Conservation (phyloP, 2,888 invertebrate genomes). For the Rhingia rostrata region DNA sequence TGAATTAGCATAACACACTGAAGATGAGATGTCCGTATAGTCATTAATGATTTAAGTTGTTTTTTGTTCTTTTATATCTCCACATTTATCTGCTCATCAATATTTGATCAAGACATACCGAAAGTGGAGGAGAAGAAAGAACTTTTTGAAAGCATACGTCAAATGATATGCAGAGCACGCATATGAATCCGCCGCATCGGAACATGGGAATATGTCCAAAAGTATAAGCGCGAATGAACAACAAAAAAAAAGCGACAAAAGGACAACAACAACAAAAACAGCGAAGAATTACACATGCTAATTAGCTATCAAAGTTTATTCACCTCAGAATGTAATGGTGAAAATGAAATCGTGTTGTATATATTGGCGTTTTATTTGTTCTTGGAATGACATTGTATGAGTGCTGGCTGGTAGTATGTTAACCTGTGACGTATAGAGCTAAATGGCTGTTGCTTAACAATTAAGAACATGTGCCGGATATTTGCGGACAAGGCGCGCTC, state of each 20-base stretch:
- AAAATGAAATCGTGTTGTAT: constrained; percentile 31
- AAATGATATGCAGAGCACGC: constrained; percentile 53
- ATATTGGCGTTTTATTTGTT: constrained; percentile 11
- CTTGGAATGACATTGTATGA: constrained; percentile 1
- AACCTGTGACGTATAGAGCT: constrained; percentile 6
- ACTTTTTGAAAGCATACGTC: constrained; percentile 29
- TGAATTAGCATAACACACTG: constrained; percentile 27
- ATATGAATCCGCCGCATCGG: constrained; percentile 13
- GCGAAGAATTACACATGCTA: constrained; percentile 52
- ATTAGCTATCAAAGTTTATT: constrained; percentile 57
- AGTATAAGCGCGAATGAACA: constrained; percentile 11
- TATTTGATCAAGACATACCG: constrained; percentile 29
- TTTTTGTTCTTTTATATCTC: constrained; percentile 12
- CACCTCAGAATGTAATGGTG: constrained; percentile 41
- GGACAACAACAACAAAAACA: background rate
- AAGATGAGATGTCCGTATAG: background rate
- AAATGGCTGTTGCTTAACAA: background rate
- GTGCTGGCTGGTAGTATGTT: background rate
- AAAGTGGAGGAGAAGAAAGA: constrained; percentile 5
- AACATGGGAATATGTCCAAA: constrained; percentile 1
- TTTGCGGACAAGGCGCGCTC: constrained; percentile 10
- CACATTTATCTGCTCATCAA: constrained; percentile 44
- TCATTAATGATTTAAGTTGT: constrained; percentile 35
- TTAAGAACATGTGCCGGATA: background rate
- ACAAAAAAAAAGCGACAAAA: constrained; percentile 20